Base-by-base conservation (phyloP, 2,888 invertebrate genomes). In the Caenorhabditis drosophilae region DNA sequence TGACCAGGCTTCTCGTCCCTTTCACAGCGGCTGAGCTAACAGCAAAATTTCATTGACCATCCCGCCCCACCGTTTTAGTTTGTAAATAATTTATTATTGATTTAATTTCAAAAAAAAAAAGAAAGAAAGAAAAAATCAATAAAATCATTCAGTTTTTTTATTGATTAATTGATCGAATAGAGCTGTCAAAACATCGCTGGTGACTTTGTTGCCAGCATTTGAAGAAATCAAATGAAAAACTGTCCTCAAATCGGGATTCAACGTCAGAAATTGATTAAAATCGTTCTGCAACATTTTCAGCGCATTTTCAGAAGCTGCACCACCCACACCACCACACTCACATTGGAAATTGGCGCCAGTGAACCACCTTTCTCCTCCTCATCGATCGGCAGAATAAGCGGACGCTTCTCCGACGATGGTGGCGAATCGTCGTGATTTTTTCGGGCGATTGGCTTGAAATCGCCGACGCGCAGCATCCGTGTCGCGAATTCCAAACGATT, bases 171-270 rank as follows among this genome's bases (percentile, higher is more conserved):
- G 56, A 23, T 57, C 20, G 45, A 57, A 56, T 20, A 62, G 26
- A 44, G 34, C 41, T 40, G 38, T 55, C 44, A 49, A 9, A n/a
- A 73, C 49, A 15, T 61, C 46, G 27, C 62, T 64, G 34, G 62
- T 57, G 1, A 73, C 69, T 41, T 63, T 61, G 41, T 77, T 74
- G 27, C 77, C 77, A 22, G 77, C 75, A 48, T 77, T 77, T 25
- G 61, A 62, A 11, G 70, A 46, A 49, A 77, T 74, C 41, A 77
- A 44, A 26, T 68, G 60, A 40, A 74, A 59, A 25, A 76, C 67
- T 20, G 69, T 54, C 20, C 61, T 58, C 16, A 62, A 31, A 45
- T 73, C 70, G 2, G 59, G 49, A 42, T 35, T 61, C 11, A 61
- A 22, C 6, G 53, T 50, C 0, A 50, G 22, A 2, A 46, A 4